These are phyloP conservation scores for Myotis myotis DNA, from an alignment of 2,797 vertebrate genomes.

Conservation along the genomic window DNA sequence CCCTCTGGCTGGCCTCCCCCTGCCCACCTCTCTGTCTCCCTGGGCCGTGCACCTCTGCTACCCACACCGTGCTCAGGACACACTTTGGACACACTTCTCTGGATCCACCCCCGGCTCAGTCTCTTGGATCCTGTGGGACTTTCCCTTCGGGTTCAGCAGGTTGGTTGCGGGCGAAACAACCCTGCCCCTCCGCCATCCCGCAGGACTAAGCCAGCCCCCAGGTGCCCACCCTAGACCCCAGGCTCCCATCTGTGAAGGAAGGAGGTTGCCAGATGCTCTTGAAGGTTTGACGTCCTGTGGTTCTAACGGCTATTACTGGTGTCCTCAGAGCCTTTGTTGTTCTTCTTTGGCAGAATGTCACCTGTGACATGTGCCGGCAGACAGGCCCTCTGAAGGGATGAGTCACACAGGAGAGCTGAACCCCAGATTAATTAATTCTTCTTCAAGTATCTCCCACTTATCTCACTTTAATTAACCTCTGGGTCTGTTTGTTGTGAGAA, in stretches of 20 bases:
- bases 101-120: neutral
- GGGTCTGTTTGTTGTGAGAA: neutral
- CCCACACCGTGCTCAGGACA: neutral
- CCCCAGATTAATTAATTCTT: constrained; percentile 48
- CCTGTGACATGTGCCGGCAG: neutral
- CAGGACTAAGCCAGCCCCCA: neutral
- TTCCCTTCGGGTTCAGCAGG: neutral
- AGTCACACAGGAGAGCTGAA: neutral
- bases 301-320: neutral
- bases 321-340: neutral
- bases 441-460: neutral
- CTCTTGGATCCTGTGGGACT: neutral
- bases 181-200: neutral
- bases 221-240: neutral
- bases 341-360: constrained; percentile 18
- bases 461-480: constrained; percentile 56
- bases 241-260: neutral
- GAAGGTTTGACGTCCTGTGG: neutral
- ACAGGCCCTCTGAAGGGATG: neutral
- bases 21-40: neutral
- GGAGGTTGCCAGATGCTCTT: neutral
- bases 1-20: neutral
- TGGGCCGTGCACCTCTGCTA: neutral
- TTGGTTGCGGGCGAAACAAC: neutral
- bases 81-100: neutral